Conservation (phyloP, 2,888 invertebrate genomes). For the Rotaria socialis region DNA sequence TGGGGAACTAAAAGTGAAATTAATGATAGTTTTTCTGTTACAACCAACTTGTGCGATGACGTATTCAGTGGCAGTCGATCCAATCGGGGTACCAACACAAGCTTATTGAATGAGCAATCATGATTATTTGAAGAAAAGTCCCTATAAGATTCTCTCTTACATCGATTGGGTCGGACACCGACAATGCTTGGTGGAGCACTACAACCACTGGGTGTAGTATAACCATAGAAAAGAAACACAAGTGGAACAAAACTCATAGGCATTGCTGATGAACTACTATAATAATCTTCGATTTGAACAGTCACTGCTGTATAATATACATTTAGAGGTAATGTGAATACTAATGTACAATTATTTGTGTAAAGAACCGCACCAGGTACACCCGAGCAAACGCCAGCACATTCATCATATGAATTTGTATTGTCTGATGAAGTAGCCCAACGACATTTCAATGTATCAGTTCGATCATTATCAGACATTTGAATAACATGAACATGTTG, state of each 20-base stretch:
- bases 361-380: no score
- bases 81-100: background rate
- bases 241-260: conserved; percentile 1
- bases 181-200: background rate
- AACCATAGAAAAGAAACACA: background rate
- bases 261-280: background rate
- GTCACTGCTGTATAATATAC: no score
- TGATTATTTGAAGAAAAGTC: background rate
- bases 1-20: background rate
- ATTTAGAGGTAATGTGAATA: no score
- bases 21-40: background rate
- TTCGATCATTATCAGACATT: no score
- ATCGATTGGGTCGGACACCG: background rate
- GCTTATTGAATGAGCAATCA: background rate
- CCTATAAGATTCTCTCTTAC: background rate
- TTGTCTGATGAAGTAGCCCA: no score
- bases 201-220: background rate
- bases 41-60: background rate
- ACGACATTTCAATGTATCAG: no score
- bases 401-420: no score
- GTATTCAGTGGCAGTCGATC: background rate
- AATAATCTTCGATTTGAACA: background rate
- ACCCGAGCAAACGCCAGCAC: no score
- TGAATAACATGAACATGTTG: no score
- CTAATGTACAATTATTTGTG: no score